These are phyloP conservation scores for Prorops nasuta DNA, from an alignment of 1,140 invertebrate species.

Conservation along the genomic window DNA sequence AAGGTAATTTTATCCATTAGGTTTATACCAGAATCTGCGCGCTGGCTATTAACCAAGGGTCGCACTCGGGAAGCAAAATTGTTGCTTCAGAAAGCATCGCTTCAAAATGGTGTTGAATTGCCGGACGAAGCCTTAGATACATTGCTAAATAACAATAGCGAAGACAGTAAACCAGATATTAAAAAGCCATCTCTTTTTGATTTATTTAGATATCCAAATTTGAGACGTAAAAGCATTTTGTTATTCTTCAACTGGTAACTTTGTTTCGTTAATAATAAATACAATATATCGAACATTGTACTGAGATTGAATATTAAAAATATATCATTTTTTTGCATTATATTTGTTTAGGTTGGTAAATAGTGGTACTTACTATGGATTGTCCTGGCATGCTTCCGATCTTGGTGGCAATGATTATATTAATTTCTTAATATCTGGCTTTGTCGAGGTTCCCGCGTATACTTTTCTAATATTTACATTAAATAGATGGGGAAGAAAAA, in stretches of 20 bases:
- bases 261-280: too few species aligned
- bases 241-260: constrained; percentile 77
- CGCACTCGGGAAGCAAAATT: constrained; percentile 68
- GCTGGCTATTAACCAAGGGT: constrained; percentile 80
- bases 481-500: constrained; percentile 70
- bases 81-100: constrained; percentile 68
- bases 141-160: constrained; percentile 53
- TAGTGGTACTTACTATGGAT: constrained; percentile 77
- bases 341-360: constrained; percentile 66
- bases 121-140: constrained; percentile 58
- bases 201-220: constrained; percentile 69
- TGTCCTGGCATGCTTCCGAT: constrained; percentile 76
- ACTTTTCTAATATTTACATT: constrained; percentile 68
- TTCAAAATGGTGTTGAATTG: constrained; percentile 65
- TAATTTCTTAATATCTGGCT: constrained; percentile 74
- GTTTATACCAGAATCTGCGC: constrained; percentile 79
- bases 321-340: not conserved
- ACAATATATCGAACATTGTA: too few species aligned
- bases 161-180: constrained; percentile 47
- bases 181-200: constrained; percentile 64
- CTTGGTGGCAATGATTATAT: constrained; percentile 72
- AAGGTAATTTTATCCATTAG: constrained; percentile 33
- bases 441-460: constrained; percentile 78
- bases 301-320: not conserved
- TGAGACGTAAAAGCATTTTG: constrained; percentile 69